Evolutionary conservation across 2,888 invertebrate species (phyloP).

Genomic region (Thyatira batis): DNA sequence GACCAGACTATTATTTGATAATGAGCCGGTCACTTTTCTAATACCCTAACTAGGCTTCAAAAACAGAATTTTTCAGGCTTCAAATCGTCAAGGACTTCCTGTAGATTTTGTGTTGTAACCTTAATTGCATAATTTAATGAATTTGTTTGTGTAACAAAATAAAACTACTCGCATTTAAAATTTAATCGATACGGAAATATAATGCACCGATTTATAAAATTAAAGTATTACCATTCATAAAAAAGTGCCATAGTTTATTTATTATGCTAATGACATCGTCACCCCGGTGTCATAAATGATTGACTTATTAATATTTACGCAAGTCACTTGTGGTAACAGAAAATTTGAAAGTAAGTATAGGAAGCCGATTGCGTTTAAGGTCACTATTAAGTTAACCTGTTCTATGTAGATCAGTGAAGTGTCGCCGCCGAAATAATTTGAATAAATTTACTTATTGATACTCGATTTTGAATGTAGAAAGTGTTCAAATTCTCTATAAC

Average conservation of each 20-base stretch:
- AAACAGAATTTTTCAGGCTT: no score
- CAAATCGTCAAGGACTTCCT: no score
- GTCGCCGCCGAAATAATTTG: slow-evolving; percentile 19
- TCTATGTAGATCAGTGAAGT: slow-evolving; percentile 28
- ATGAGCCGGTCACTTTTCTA: no score
- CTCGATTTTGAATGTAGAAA: slow-evolving; percentile 9
- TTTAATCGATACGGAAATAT: not conserved
- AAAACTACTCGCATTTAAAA: no score
- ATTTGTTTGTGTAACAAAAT: not conserved
- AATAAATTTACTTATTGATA: slow-evolving; percentile 9
- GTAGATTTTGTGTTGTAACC: no score
- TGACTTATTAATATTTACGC: slow-evolving; percentile 44
- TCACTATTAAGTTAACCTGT: slow-evolving; percentile 45
- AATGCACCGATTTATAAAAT: not conserved
- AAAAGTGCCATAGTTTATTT: slow-evolving; percentile 8
- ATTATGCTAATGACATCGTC: slow-evolving; percentile 11
- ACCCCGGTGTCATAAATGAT: slow-evolving; percentile 17
- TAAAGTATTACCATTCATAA: not conserved
- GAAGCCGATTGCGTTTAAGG: slow-evolving; percentile 52
- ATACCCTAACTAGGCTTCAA: no score
- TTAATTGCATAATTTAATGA: no score
- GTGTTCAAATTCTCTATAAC: not conserved
- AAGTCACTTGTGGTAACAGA: slow-evolving; percentile 43
- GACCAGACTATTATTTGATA: no score
- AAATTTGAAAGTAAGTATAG: slow-evolving; percentile 66